Percentiles rank a stretch among this genome's conserved stretches.
phyloP scores from a whole-genome alignment of 2,113 vertebrate species.

The Echinops telfairi region DNA sequence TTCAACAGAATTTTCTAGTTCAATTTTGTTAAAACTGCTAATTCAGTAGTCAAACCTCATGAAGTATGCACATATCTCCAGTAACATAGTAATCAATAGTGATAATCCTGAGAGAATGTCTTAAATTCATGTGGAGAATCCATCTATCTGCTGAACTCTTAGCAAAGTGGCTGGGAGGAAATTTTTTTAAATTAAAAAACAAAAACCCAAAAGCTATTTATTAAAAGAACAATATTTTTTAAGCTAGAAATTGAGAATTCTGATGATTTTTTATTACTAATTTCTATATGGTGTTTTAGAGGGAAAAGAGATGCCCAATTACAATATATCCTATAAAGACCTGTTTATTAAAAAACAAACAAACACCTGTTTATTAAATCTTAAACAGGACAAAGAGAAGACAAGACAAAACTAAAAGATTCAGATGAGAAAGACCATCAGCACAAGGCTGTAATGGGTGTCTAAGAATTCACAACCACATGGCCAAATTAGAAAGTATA shows the following conservation, averaged over 20 bases:
- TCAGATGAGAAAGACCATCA: too few species aligned
- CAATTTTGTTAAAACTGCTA: constrained; percentile 17
- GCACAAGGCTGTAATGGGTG: too few species aligned
- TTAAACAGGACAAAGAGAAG: too few species aligned
- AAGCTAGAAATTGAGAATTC: constrained; percentile 12
- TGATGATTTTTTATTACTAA: not conserved
- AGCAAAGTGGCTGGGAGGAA: not conserved
- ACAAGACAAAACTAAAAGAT: too few species aligned
- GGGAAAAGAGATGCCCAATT: too few species aligned
- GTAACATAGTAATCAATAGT: not conserved
- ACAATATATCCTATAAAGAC: too few species aligned
- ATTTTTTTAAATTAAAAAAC: not conserved
- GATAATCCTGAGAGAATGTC: not conserved
- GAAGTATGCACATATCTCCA: not conserved
- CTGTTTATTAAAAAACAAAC: too few species aligned
- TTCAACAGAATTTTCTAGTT: not conserved
- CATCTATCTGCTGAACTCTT: not conserved
- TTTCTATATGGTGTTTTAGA: not conserved
- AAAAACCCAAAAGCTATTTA: not conserved
- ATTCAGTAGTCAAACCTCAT: not conserved
- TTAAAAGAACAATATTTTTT: not conserved
- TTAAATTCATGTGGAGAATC: not conserved
- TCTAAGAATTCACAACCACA: too few species aligned
- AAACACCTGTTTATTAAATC: too few species aligned
- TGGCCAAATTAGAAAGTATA: too few species aligned